These are phyloP conservation scores for Stichodactyla helianthus DNA, from an alignment of 64 coral and sea anemone species.

Conservation along the genomic window DNA sequence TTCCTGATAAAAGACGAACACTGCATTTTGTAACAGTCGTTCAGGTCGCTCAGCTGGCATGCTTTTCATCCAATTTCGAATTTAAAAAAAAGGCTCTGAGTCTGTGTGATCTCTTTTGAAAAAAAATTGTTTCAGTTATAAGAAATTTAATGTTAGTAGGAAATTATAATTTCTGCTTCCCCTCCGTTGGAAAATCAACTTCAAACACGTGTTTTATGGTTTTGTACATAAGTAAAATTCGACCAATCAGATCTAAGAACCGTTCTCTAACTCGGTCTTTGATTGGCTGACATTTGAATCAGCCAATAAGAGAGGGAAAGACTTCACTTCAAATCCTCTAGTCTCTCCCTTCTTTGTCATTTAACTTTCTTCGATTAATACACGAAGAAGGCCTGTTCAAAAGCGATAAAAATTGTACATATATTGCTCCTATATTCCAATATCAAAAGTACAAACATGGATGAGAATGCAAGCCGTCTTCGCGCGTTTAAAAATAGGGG, in stretches of 20 bases:
- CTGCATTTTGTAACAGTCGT: no score
- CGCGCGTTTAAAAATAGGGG: constrained; percentile 51
- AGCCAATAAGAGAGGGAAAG: constrained; percentile 41
- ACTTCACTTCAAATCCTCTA: constrained; percentile 7
- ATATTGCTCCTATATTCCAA: neutral
- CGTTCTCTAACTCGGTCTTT: constrained; percentile 39
- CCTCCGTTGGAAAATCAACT: neutral
- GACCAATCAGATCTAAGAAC: constrained; percentile 67
- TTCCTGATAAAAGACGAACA: no score
- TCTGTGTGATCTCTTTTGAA: no score
- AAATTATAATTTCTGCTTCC: neutral
- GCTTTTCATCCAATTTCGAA: no score
- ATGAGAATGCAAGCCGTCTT: constrained; percentile 38
- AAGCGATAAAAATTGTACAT: neutral
- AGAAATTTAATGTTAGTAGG: no score
- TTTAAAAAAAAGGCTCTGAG: no score
- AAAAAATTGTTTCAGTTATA: no score
- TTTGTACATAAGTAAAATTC: neutral
- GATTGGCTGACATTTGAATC: constrained; percentile 52
- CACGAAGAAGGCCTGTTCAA: neutral
- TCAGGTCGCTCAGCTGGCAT: no score
- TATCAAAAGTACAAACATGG: constrained; percentile 19
- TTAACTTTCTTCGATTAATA: neutral
- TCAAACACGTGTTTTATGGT: neutral
- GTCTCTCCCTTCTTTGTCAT: neutral